Conservation (phyloP, 2,888 invertebrate genomes). For the Andrena trimmerana region DNA sequence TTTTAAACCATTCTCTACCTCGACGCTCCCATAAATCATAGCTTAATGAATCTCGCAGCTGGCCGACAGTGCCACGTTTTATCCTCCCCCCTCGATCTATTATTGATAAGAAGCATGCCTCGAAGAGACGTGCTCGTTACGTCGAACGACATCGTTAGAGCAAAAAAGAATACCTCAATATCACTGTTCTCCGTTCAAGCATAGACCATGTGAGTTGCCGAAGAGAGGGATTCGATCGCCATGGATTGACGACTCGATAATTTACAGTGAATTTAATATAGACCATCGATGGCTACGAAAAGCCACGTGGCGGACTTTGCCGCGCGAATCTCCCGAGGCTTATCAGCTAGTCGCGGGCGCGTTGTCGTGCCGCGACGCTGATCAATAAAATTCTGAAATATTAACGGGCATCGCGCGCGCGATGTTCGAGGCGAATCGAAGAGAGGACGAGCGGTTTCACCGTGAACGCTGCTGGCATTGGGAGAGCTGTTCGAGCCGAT, state of each 20-base stretch:
- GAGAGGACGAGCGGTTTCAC: not conserved
- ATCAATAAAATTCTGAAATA: conserved; percentile 58
- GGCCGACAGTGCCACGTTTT: conserved; percentile 2
- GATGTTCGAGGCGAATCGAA: conserved; percentile 34
- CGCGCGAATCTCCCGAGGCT: no score
- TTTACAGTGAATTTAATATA: no score
- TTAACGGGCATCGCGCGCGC: conserved; percentile 39
- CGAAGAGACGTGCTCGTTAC: no score
- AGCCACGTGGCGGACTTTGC: no score
- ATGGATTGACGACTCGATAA: not conserved
- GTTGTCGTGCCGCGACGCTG: conserved; percentile 36
- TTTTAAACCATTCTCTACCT: conserved; percentile 5
- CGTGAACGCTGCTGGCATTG: conserved; percentile 22
- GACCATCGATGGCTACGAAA: no score
- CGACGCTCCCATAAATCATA: conserved; percentile 26
- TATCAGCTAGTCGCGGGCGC: conserved; percentile 2
- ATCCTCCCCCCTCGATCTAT: not conserved
- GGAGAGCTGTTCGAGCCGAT: conserved; percentile 1
- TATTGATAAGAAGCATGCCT: no score
- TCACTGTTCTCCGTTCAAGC: not conserved
- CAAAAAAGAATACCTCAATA: not conserved
- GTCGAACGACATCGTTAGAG: no score
- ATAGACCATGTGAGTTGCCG: no score
- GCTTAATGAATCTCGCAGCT: not conserved
- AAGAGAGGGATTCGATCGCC: not conserved